Percentiles rank a stretch among this genome's conserved stretches.
These are phyloP conservation scores for Phrynocephalus guinanensis DNA, from an alignment of 2,797 vertebrate species.

Conservation along the genomic window DNA sequence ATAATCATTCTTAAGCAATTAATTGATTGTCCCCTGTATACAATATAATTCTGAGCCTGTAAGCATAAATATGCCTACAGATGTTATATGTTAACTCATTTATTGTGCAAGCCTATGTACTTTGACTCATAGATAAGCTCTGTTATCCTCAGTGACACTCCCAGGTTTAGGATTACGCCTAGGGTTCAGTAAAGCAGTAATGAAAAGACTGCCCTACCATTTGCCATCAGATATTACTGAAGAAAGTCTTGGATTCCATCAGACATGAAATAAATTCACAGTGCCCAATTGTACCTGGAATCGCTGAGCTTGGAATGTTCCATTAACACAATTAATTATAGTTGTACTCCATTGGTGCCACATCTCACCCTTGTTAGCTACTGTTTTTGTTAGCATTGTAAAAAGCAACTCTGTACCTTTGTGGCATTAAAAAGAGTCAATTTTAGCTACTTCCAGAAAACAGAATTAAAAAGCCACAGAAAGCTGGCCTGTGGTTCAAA, in stretches of 20 bases:
- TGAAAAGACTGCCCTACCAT: background rate
- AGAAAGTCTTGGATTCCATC: background rate
- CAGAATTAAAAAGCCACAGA: no score
- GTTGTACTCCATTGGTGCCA: no score
- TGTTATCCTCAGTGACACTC: background rate
- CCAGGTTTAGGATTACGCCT: background rate
- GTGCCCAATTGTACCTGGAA: no score
- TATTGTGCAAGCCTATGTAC: background rate
- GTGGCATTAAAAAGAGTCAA: no score
- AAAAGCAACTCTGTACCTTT: no score
- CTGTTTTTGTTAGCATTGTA: no score
- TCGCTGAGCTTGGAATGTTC: no score
- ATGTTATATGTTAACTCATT: background rate
- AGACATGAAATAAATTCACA: background rate
- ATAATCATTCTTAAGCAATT: slow-evolving; percentile 5
- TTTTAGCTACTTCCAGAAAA: no score
- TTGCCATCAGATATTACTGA: background rate
- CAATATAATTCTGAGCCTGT: background rate
- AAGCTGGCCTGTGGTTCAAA: no score
- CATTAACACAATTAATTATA: no score
- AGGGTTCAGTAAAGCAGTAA: background rate
- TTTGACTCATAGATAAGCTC: background rate
- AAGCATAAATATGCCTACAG: slow-evolving; percentile 1
- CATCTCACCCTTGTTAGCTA: no score
- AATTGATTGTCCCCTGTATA: background rate